Evolutionary conservation across 1,140 invertebrate species (phyloP).

Genomic region (roundworm (Caenorhabditis elegans)): WBcel235 BX284603.4:4603501-4604000

Average conservation of each 20-base stretch:
- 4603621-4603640: background rate
- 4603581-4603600: background rate
- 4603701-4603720: too few species aligned
- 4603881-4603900: too few species aligned
- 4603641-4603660: constrained; percentile 30
- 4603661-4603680: background rate
- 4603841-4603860: too few species aligned
- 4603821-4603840: too few species aligned
- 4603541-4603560: background rate
- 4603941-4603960: background rate
- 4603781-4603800: too few species aligned
- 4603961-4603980: background rate
- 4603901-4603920: too few species aligned
- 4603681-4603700: background rate
- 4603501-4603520: background rate
- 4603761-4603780: too few species aligned
- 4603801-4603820: too few species aligned
- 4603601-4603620: background rate
- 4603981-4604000: constrained; percentile 4
- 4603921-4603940: background rate
- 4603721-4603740: too few species aligned
- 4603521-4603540: background rate
- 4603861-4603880: too few species aligned
- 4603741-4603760: too few species aligned
- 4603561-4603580: constrained; percentile 5